Base-by-base conservation (phyloP, 2,797 vertebrate species). In the Pogonophryne albipinna region DNA sequence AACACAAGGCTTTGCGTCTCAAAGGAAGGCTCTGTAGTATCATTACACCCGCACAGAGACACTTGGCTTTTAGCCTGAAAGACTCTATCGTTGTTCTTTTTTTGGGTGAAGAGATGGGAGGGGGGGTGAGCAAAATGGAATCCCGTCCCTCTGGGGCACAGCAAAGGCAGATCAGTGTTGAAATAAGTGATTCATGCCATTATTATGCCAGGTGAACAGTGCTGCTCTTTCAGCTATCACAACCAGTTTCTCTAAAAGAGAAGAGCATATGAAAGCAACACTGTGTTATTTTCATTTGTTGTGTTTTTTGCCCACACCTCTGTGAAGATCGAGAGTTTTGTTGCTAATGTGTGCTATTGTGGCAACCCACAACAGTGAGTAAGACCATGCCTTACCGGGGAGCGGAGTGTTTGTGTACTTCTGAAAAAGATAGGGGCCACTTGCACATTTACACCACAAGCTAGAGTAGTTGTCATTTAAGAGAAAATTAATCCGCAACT, bases 151-250 rank as follows among this genome's bases (percentile, higher is more conserved):
- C 69, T 10, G 74, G 88, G 93, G 87, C 83, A 88, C 42, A 47
- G 87, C 76, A 71, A 87, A 88, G 82, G 88, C 87, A 85, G 85
- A 80, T 86, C 84, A 47, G 89, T 92, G 92, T 90, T 92, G 88
- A 90, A 94, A 93, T 93, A 93, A 92, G 91, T 92, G 89, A 94
- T 93, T 94, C 92, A 93, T 88, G 89, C 91, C 88, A 91, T 93
- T 91, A 93, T 92, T 91, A 91, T 91, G 87, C 83, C 91, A 93
- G 92, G 90, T 93, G 88, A 92, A 94, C 89, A 90, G 87, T 19
- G 78, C 51, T 75, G 69, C 79, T 89, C 87, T 90, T 88, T 92
- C 87, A 89, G 80, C 71, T 55, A 80, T 72, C 71, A 66, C 71
- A 72, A 67, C 73, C 73, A 13, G 66, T 49, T 82, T 80, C 70